A percentile compares a stretch with the other conserved stretches of the same genome.
These are phyloP conservation scores for Fistularia commersonii DNA, from an alignment of 2,797 vertebrate species.

Conservation along the genomic window DNA sequence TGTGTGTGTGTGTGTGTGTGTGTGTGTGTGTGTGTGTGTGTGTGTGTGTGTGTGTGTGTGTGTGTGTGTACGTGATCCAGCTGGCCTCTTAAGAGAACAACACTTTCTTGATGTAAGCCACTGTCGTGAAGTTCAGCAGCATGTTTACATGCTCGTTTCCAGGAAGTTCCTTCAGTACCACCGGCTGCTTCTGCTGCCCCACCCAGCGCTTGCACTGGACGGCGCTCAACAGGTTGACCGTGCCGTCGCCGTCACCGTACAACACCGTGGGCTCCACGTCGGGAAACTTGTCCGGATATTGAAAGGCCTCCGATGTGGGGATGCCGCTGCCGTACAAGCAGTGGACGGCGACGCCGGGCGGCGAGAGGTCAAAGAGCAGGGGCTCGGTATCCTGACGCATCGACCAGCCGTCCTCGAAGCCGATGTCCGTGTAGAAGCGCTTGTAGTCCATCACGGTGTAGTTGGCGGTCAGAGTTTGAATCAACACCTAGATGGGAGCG, in stretches of 20 bases:
- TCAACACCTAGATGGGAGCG: slow-evolving; percentile 66
- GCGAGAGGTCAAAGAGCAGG: slow-evolving; percentile 73
- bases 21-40: background rate
- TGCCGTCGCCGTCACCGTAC: slow-evolving; percentile 86
- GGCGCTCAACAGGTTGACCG: slow-evolving; percentile 88
- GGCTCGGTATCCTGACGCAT: slow-evolving; percentile 89
- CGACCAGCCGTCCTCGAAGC: slow-evolving; percentile 87
- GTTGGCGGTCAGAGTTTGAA: slow-evolving; percentile 83
- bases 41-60: background rate
- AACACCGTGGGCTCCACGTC: slow-evolving; percentile 84
- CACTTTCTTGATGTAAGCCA: slow-evolving; percentile 87
- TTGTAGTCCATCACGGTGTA: slow-evolving; percentile 88
- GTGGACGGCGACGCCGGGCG: slow-evolving; percentile 85
- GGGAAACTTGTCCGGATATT: slow-evolving; percentile 85
- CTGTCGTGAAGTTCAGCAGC: slow-evolving; percentile 83
- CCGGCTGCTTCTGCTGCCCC: slow-evolving; percentile 78
- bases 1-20: background rate
- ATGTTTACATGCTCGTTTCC: slow-evolving; percentile 90
- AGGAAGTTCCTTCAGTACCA: slow-evolving; percentile 78
- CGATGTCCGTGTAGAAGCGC: slow-evolving; percentile 84
- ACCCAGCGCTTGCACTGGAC: slow-evolving; percentile 84
- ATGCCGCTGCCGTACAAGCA: slow-evolving; percentile 89
- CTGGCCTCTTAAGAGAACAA: slow-evolving; percentile 73
- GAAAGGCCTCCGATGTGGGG: slow-evolving; percentile 81
- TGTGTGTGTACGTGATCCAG: background rate